Evolutionary conservation across 2,113 vertebrate genomes (phyloP), one percentile per base, ranked within the genome.

Genomic region (Lipotes vexillifer): DNA sequence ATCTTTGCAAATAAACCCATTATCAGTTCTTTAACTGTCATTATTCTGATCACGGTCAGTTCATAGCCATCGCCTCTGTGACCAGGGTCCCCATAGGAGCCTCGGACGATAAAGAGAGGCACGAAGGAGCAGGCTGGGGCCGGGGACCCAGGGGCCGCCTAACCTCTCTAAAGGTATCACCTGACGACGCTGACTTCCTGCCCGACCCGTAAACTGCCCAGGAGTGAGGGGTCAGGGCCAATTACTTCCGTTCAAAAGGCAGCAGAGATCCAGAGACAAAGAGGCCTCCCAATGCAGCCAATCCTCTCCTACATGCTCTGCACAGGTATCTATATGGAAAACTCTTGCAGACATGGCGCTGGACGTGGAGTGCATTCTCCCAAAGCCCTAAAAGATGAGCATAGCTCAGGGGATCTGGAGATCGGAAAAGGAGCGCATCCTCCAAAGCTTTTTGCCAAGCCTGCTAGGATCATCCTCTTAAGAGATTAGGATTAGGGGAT

Each of bases 261-360:
- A 71, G 5, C 18, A 61, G 13, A 71, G 23, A 31, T 4, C 31
- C 38, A 0, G 36, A 68, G 23, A 2, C 20, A 31, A 9, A 68
- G 13, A 0, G 8, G 0, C 2, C 2, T 2, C 2, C 8, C 3
- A 21, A 31, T 3, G 49, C 20, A 7, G 23, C 38, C 63, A 13
- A 0, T 0, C 10, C 29, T 25, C 52, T 41, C 55, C 52, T 49
- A 17, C 8, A 6, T 15, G 31, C 38, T 15, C 0, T 10, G 31
- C 36, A 4, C 6, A 38, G 25, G 21, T 14, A 15, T 21, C 0
- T 11, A 9, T 13, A 23, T 0, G 31, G 23, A 31, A 52, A 25
- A 13, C 4, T 38, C 31, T 61, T 23, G 25, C 8, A 38, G 25
- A 4, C 55, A 49, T 0, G 0, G 44, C 33, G 2, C 18, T 49